These are phyloP conservation scores for Acromyrmex echinatior DNA, from an alignment of 1,140 invertebrate genomes.

Conservation along the genomic window DNA sequence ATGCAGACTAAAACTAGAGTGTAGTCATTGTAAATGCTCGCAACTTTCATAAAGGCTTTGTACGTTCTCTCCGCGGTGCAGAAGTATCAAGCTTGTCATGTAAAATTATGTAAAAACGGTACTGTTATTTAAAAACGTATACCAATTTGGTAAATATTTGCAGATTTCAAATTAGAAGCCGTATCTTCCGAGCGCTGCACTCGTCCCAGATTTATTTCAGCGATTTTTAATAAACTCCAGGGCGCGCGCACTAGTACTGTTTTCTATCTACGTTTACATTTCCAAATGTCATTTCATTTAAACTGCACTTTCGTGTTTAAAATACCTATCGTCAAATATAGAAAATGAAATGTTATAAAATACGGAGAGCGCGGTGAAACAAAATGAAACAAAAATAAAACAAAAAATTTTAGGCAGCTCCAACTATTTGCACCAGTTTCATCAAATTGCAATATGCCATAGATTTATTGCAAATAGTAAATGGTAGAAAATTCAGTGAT, in stretches of 20 bases:
- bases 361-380: constrained; percentile 28
- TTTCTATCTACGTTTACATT: constrained; percentile 38
- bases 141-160: constrained; percentile 54
- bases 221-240: constrained; percentile 58
- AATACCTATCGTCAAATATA: constrained; percentile 59
- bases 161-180: constrained; percentile 51
- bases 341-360: constrained; percentile 45
- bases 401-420: background rate
- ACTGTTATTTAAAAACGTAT: constrained; percentile 34
- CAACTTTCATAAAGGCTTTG: constrained; percentile 50
- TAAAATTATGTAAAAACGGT: constrained; percentile 50
- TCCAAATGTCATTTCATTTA: constrained; percentile 55
- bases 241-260: constrained; percentile 25
- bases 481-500: constrained; percentile 26
- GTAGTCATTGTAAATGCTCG: constrained; percentile 53
- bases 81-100: constrained; percentile 32
- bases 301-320: constrained; percentile 42
- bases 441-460: constrained; percentile 34
- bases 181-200: constrained; percentile 1
- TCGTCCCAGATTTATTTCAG: constrained; percentile 41
- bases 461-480: background rate
- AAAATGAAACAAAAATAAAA: constrained; percentile 59
- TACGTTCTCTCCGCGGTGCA: background rate
- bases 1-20: constrained; percentile 43
- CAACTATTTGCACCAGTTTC: constrained; percentile 35